phyloP scores from a whole-genome alignment of 2,113 vertebrate species.

The Tragelaphus strepsiceros region DNA sequence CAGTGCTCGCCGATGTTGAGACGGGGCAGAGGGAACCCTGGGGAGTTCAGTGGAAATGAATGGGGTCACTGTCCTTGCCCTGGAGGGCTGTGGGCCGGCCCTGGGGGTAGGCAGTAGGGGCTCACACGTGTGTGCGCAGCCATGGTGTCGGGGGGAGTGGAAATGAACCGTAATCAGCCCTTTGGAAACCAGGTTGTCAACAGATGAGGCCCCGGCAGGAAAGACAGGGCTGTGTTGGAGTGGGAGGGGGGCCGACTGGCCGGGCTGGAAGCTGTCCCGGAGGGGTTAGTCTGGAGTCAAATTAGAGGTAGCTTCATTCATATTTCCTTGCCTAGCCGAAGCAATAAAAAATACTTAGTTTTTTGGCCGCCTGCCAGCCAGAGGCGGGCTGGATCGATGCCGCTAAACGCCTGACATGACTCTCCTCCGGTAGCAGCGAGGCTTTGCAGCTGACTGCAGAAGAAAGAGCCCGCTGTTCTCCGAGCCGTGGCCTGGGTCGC shows the following conservation, averaged over 20 bases:
- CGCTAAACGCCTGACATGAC: slow-evolving; percentile 81
- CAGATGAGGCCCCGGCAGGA: slow-evolving; percentile 44
- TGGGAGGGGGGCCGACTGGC: slow-evolving; percentile 22
- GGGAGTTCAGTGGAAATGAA: neutral
- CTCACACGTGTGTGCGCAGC: neutral
- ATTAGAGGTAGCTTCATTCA: slow-evolving; percentile 78
- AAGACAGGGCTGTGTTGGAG: slow-evolving; percentile 40
- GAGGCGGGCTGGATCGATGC: slow-evolving; percentile 80
- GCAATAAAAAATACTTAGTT: slow-evolving; percentile 83
- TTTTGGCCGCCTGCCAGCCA: slow-evolving; percentile 74
- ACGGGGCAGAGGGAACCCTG: neutral
- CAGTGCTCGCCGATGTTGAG: neutral
- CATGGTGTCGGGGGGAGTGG: neutral
- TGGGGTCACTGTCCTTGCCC: neutral
- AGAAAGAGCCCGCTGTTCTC: slow-evolving; percentile 89
- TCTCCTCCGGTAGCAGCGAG: slow-evolving; percentile 74
- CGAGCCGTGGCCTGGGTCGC: slow-evolving; percentile 60
- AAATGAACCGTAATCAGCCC: slow-evolving; percentile 9
- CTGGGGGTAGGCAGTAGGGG: neutral
- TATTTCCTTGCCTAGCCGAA: slow-evolving; percentile 77
- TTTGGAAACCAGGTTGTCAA: slow-evolving; percentile 60
- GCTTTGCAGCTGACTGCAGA: slow-evolving; percentile 87
- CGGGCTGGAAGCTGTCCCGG: slow-evolving; percentile 66
- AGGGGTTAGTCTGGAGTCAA: slow-evolving; percentile 73
- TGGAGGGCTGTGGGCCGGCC: neutral